Conservation (phyloP, 2,797 vertebrate species). For the Mormyrops boulengeri region DNA sequence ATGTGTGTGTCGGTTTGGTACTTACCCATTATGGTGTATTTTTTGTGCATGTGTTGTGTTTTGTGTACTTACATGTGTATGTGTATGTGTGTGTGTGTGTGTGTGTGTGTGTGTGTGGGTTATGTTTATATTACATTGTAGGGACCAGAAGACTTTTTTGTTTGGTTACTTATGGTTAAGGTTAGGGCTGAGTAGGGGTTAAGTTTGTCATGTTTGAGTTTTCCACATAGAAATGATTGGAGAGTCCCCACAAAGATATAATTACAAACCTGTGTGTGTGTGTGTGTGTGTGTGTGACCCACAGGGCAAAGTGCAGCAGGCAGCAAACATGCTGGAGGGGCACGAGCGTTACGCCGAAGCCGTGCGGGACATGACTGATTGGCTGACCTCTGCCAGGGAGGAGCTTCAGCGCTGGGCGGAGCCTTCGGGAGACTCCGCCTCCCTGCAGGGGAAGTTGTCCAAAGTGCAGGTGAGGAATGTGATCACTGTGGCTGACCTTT, state of each 20-base stretch:
- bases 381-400: conserved; percentile 90
- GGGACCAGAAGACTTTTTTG: too few species aligned
- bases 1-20: background rate
- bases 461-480: conserved; percentile 79
- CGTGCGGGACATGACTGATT: conserved; percentile 88
- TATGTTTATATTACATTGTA: background rate
- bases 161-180: background rate
- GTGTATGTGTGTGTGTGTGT: background rate
- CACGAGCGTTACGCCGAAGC: conserved; percentile 88
- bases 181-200: background rate
- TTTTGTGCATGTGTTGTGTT: background rate
- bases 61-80: background rate
- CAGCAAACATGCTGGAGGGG: conserved; percentile 83
- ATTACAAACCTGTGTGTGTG: background rate
- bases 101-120: too few species aligned
- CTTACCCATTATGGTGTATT: background rate
- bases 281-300: background rate
- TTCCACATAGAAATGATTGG: background rate
- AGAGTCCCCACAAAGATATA: background rate
- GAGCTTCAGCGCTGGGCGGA: conserved; percentile 94
- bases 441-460: conserved; percentile 73
- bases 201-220: background rate
- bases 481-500: conserved; percentile 28
- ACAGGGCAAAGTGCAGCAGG: conserved; percentile 81
- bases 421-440: conserved; percentile 73